Evolutionary conservation across 2,797 vertebrate species (phyloP).

Genomic region (Gymnothorax reevesii): DNA sequence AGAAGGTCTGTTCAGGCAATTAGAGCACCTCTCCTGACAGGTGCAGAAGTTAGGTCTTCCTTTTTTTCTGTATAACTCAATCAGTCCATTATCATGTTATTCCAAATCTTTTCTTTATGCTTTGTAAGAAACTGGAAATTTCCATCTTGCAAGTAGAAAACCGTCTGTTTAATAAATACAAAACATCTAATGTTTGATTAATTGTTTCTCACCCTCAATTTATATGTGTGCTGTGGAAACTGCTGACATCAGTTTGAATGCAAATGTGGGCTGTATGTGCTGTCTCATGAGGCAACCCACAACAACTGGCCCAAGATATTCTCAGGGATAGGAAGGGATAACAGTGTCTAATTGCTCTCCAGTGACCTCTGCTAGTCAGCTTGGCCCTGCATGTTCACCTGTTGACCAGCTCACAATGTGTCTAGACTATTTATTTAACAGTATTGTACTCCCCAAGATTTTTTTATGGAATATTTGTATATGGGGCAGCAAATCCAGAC

Average conservation of each 20-base stretch:
- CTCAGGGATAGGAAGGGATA: background rate
- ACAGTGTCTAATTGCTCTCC: background rate
- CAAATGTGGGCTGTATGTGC: background rate
- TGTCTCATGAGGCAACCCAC: background rate
- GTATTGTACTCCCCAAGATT: too few species aligned
- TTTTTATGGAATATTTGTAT: too few species aligned
- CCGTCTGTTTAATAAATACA: background rate
- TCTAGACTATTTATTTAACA: too few species aligned
- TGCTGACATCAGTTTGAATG: background rate
- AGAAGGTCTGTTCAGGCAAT: background rate
- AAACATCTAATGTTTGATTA: background rate
- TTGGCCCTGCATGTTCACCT: background rate
- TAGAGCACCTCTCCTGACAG: background rate
- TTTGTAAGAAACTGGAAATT: background rate
- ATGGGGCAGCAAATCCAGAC: too few species aligned
- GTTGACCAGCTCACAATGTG: background rate
- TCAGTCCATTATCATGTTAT: background rate
- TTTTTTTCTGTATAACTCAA: background rate
- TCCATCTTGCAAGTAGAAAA: background rate
- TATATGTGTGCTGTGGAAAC: background rate
- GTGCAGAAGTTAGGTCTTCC: background rate
- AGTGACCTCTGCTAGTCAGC: background rate
- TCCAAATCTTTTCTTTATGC: too few species aligned
- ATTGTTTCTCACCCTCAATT: background rate
- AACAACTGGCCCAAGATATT: background rate